Evolutionary conservation across 2,113 vertebrate genomes (phyloP).

Genomic region (Equus quagga): DNA sequence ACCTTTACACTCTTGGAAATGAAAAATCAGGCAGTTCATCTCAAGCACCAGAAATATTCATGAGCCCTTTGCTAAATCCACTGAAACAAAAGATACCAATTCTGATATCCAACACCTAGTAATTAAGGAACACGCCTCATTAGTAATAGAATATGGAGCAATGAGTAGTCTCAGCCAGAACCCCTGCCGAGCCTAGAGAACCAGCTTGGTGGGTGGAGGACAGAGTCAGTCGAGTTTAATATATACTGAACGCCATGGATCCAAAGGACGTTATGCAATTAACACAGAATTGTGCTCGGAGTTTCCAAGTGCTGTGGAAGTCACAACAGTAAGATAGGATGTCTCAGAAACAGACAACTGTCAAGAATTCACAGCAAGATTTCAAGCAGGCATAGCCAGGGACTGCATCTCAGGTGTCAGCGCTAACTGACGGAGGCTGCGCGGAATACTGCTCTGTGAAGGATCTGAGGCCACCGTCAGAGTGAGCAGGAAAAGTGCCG

Average conservation of each 20-base stretch:
- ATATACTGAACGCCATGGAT: background rate
- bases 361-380: background rate
- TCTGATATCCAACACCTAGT: slow-evolving; percentile 50
- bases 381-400: background rate
- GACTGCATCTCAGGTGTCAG: background rate
- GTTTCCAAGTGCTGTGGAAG: background rate
- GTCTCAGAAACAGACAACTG: background rate
- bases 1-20: slow-evolving; percentile 1
- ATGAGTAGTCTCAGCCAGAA: slow-evolving; percentile 36
- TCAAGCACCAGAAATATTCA: slow-evolving; percentile 37
- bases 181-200: slow-evolving; percentile 66
- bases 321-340: background rate
- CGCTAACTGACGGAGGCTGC: background rate
- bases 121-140: slow-evolving; percentile 78
- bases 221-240: slow-evolving; percentile 65
- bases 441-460: fast-evolving
- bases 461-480: background rate
- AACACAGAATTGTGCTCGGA: background rate
- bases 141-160: slow-evolving; percentile 71
- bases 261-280: background rate
- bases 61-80: slow-evolving; percentile 68
- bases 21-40: slow-evolving; percentile 13
- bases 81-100: slow-evolving; percentile 72
- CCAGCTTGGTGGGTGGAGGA: slow-evolving; percentile 73
- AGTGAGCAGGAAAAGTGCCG: background rate